phyloP scores from a whole-genome alignment of 2,888 invertebrate species.

The Dasysyrphus tricinctus region DNA sequence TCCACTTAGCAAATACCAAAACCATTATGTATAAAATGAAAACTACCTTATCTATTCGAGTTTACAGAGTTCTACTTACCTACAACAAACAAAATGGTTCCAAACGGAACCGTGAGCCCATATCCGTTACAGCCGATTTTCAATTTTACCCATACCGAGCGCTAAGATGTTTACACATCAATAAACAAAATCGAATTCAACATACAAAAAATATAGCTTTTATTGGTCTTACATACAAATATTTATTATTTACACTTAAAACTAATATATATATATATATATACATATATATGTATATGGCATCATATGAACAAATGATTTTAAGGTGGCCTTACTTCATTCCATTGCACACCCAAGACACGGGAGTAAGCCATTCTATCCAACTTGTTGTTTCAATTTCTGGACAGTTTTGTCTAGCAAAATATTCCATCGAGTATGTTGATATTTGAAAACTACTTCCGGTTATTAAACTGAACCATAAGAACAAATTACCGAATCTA shows the following conservation, averaged over 20 bases:
- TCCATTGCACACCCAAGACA: slow-evolving; percentile 84
- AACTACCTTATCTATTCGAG: no score
- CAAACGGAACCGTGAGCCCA: no score
- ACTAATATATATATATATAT: slow-evolving; percentile 3
- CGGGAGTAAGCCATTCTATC: slow-evolving; percentile 83
- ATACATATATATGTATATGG: not conserved
- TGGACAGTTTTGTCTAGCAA: slow-evolving; percentile 80
- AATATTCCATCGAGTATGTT: slow-evolving; percentile 91
- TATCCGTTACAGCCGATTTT: no score
- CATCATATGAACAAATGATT: slow-evolving; percentile 10
- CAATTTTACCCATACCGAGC: no score
- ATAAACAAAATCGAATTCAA: not conserved
- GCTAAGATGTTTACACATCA: no score
- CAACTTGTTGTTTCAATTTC: slow-evolving; percentile 76
- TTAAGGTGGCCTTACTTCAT: slow-evolving; percentile 16
- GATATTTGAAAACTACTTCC: slow-evolving; percentile 88
- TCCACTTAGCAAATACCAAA: no score
- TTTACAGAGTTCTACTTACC: no score
- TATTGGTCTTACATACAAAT: not conserved
- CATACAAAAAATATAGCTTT: not conserved
- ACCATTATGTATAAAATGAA: no score
- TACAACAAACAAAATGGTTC: no score
- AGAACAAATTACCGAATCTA: slow-evolving; percentile 89
- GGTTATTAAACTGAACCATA: slow-evolving; percentile 91
- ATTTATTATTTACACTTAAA: not conserved